Evolutionary conservation across 2,797 vertebrate genomes (phyloP), one percentile per base, ranked within the genome.

Genomic region (Cynodonichthys magdalenae): DNA sequence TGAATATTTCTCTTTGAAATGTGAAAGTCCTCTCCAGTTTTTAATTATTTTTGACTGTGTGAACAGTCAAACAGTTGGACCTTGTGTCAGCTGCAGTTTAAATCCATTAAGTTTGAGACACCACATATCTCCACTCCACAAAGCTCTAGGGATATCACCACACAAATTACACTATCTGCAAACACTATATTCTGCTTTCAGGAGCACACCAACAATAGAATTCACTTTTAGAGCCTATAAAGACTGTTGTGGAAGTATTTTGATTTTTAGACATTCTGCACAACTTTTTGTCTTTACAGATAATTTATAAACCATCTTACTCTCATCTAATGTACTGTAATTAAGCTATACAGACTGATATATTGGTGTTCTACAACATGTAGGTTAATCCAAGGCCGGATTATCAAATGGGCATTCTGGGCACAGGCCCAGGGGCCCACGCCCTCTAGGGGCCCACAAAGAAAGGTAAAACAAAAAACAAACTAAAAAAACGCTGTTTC

Each of bases 31-130:
- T 54, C 6, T 15, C 34, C 6, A 54, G 53, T 54, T 36, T 20
- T 39, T 39, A 54, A 41, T 41, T 39, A 54, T 39, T 54, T 54
- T 19, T 41, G 36, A 41, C 53, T 41, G 20, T 54, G 53, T 7
- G 36, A 41, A 54, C n/a, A 8, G 31, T 14, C 5, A 19, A 41
- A 54, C n/a, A 8, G 31, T 14, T 31, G 39, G 53, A 54, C 53
- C 39, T 15, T 14, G 19, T 24, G 31, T 54, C 34, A 39, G 34
- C 53, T 15, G 14, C 6, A 4, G 53, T 54, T 19, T 31, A 54
- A 54, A 54, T 41, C 53, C 53, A 54, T 54, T 41, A 34, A 34
- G 4, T 54, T 39, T 39, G 20, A 54, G 39, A 24, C 53, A 24
- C 53, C 53, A 24, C 18, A 54, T 36, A 24, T 12, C 19, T 31